A percentile compares a stretch with the other conserved stretches of the same genome.
Evolutionary conservation across 2,888 invertebrate species (phyloP).

Genomic region (Xestia xanthographa): DNA sequence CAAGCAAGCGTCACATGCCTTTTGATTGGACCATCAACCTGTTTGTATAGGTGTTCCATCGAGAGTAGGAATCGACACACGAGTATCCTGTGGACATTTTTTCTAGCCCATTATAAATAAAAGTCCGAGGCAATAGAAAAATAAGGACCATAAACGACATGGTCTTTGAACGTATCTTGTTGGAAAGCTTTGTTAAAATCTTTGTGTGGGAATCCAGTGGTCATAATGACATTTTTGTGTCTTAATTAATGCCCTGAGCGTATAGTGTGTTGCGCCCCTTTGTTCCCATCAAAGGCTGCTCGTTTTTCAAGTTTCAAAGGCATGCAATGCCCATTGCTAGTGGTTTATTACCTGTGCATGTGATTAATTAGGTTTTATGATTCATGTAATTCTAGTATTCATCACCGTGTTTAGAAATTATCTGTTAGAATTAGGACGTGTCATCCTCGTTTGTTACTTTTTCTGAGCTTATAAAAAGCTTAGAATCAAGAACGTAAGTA

Average conservation of each 20-base stretch:
- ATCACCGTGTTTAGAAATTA: background rate
- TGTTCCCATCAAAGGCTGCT: constrained; percentile 68
- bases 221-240: constrained; percentile 74
- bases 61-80: constrained; percentile 49
- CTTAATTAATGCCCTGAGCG: constrained; percentile 75
- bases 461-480: background rate
- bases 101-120: constrained; percentile 49
- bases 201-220: constrained; percentile 72
- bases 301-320: constrained; percentile 64
- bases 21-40: constrained; percentile 82
- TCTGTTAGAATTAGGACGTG: background rate
- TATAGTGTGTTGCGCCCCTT: constrained; percentile 66
- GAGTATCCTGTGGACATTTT: constrained; percentile 55
- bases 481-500: background rate
- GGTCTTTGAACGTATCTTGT: constrained; percentile 43
- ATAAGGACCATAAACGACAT: constrained; percentile 53
- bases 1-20: constrained; percentile 71
- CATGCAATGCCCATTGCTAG: constrained; percentile 58
- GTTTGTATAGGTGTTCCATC: constrained; percentile 72
- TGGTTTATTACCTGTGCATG: constrained; percentile 43
- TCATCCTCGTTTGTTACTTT: background rate
- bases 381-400: constrained; percentile 9
- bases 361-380: constrained; percentile 51
- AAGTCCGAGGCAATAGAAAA: constrained; percentile 44
- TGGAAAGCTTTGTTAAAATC: constrained; percentile 57